Evolutionary conservation across 2,888 invertebrate species (phyloP).

Genomic region (Molanna angustata): DNA sequence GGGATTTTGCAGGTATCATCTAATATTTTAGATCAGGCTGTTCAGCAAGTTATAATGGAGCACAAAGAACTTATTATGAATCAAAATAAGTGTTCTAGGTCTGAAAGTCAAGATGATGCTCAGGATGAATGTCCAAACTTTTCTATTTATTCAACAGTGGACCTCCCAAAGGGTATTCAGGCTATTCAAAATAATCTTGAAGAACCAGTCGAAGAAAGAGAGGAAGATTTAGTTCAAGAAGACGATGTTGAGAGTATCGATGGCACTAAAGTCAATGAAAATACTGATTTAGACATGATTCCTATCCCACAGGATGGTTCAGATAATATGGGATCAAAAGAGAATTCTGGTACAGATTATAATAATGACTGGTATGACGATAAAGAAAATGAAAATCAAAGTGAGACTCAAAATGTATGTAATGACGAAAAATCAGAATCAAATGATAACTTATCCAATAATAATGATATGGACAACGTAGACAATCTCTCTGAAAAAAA

Average conservation of each 20-base stretch:
- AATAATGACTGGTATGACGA: not conserved
- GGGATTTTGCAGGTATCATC: slow-evolving; percentile 38
- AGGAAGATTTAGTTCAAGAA: slow-evolving; percentile 30
- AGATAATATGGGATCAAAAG: not conserved
- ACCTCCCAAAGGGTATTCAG: slow-evolving; percentile 58
- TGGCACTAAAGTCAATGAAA: not conserved
- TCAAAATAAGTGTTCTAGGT: slow-evolving; percentile 38
- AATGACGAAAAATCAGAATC: too few species aligned
- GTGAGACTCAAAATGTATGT: too few species aligned
- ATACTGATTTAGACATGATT: slow-evolving; percentile 1
- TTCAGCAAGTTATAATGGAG: slow-evolving; percentile 45
- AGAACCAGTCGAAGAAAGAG: slow-evolving; percentile 8
- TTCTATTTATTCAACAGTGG: slow-evolving; percentile 79
- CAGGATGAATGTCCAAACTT: slow-evolving; percentile 82
- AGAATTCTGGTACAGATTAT: not conserved
- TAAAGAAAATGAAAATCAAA: not conserved
- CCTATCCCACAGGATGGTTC: slow-evolving; percentile 8
- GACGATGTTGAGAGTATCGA: slow-evolving; percentile 20
- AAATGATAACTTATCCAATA: too few species aligned
- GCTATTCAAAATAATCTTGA: slow-evolving; percentile 17
- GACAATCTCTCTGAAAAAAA: too few species aligned
- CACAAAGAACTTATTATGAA: slow-evolving; percentile 41
- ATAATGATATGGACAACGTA: too few species aligned
- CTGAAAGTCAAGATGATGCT: slow-evolving; percentile 36
- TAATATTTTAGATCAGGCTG: slow-evolving; percentile 43